phyloP scores from a whole-genome alignment of 2,888 invertebrate genomes.

The Drosophila demipolita region DNA sequence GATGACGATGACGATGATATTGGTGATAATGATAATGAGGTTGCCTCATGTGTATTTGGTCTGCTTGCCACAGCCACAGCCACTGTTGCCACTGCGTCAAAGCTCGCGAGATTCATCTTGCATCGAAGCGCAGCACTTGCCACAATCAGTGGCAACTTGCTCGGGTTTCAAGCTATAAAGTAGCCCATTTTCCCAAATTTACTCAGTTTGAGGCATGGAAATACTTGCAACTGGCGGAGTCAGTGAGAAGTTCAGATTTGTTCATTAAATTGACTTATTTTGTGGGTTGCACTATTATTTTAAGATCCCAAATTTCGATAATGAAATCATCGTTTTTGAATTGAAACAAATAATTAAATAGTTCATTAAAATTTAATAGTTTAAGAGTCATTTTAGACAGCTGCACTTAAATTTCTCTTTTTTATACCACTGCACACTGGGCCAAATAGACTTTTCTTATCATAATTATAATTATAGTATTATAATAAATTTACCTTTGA shows the following conservation, averaged over 20 bases:
- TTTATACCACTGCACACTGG: background rate
- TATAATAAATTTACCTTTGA: too few species aligned
- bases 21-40: conserved; percentile 16
- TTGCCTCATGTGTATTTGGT: conserved; percentile 29
- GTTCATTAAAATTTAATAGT: background rate
- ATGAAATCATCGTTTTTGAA: background rate
- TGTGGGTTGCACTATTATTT: background rate
- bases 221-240: background rate
- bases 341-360: background rate
- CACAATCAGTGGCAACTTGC: background rate
- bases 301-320: background rate
- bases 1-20: conserved; percentile 14
- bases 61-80: conserved; percentile 40
- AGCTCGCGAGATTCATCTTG: conserved; percentile 32
- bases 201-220: background rate
- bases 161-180: conserved; percentile 5
- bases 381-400: background rate
- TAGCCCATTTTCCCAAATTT: conserved; percentile 15
- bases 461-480: too few species aligned
- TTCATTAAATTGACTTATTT: background rate
- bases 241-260: background rate
- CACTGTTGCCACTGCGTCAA: conserved; percentile 37
- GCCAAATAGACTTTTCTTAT: background rate
- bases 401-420: background rate
- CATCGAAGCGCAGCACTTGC: conserved; percentile 26